A percentile compares a stretch with the other conserved stretches of the same genome.
Conservation (phyloP, 2,113 vertebrate species). For the Stegostoma tigrinum region DNA sequence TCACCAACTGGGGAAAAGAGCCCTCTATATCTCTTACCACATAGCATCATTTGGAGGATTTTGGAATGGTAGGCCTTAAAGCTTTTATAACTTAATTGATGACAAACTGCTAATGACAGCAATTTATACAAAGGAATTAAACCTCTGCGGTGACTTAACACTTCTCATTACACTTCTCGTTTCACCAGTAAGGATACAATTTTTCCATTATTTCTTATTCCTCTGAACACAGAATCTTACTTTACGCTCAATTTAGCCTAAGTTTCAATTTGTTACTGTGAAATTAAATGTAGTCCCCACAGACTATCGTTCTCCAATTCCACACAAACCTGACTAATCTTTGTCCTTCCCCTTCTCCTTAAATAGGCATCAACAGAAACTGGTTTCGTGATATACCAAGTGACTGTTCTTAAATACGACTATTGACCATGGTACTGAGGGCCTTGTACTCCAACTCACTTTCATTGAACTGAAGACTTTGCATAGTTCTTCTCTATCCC, state of each 20-base stretch:
- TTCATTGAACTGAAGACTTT: background rate
- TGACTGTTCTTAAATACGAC: background rate
- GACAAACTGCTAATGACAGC: background rate
- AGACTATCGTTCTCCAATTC: background rate
- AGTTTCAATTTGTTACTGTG: background rate
- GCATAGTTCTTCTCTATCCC: background rate
- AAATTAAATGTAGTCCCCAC: background rate
- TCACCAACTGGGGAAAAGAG: background rate
- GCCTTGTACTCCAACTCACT: background rate
- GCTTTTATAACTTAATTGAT: background rate
- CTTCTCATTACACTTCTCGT: background rate
- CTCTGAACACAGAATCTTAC: background rate
- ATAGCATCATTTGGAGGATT: background rate
- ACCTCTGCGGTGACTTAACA: background rate
- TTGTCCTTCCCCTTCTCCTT: background rate
- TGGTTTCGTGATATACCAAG: background rate
- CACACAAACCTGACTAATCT: background rate
- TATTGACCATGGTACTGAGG: background rate
- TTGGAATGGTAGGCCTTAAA: background rate
- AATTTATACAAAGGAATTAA: background rate
- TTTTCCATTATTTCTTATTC: background rate
- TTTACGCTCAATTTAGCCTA: background rate
- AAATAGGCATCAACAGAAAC: background rate
- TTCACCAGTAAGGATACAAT: background rate
- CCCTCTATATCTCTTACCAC: background rate